A percentile compares a stretch with the other conserved stretches of the same genome.
Conservation (phyloP, 2,888 invertebrate species). For the Hypercompe scribonia region DNA sequence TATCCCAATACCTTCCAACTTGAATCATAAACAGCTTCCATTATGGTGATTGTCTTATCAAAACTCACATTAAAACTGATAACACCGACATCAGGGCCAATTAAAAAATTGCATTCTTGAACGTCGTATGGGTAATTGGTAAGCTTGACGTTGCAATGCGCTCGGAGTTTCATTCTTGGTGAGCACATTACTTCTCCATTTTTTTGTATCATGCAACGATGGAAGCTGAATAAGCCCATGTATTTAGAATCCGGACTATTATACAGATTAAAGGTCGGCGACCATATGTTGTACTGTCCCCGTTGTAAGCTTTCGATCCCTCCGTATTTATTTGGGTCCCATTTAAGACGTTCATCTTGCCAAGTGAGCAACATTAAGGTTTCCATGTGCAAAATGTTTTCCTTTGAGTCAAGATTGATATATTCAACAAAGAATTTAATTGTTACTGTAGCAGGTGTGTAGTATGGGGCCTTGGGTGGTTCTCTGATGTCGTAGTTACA, state of each 20-base stretch:
- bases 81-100: slow-evolving; percentile 26
- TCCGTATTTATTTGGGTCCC: slow-evolving; percentile 58
- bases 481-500: slow-evolving; percentile 5
- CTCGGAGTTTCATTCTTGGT: slow-evolving; percentile 12
- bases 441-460: slow-evolving; percentile 28
- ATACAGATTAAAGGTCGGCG: slow-evolving; percentile 46
- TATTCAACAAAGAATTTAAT: slow-evolving; percentile 50
- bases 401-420: slow-evolving; percentile 52
- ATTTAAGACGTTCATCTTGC: slow-evolving; percentile 55
- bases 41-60: slow-evolving; percentile 36
- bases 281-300: slow-evolving; percentile 44
- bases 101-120: slow-evolving; percentile 55
- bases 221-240: slow-evolving; percentile 11
- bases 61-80: slow-evolving; percentile 41
- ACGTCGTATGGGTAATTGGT: slow-evolving; percentile 62
- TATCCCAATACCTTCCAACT: slow-evolving; percentile 65
- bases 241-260: slow-evolving; percentile 43
- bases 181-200: slow-evolving; percentile 47
- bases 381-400: slow-evolving; percentile 48
- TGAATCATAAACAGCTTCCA: slow-evolving; percentile 52
- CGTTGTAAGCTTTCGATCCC: slow-evolving; percentile 39
- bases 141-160: slow-evolving; percentile 50
- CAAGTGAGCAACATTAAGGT: slow-evolving; percentile 48
- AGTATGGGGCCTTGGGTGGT: slow-evolving; percentile 21
- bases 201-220: slow-evolving; percentile 40